These are phyloP conservation scores for Poeciliopsis infans DNA, from an alignment of 2,797 vertebrate species.

Conservation along the genomic window DNA sequence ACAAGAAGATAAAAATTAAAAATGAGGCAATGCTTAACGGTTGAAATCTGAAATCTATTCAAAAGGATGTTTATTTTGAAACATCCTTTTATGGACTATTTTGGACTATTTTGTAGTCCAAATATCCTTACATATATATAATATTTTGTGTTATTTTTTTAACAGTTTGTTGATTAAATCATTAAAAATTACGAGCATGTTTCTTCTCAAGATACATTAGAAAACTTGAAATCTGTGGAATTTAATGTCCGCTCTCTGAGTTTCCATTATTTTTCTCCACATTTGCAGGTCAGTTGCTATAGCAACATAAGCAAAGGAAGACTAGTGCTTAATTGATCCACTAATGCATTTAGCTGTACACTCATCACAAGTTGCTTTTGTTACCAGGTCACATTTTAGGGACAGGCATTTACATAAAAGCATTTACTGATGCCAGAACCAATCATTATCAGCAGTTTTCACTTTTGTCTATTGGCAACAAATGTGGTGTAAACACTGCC, in stretches of 20 bases:
- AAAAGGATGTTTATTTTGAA: not conserved
- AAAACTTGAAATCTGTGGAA: conserved; percentile 47
- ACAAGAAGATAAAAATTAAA: not conserved
- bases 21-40: not conserved
- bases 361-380: conserved; percentile 94
- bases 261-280: conserved; percentile 72
- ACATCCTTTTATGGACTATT: no score
- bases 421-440: conserved; percentile 90
- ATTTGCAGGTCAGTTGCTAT: conserved; percentile 89
- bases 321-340: conserved; percentile 98
- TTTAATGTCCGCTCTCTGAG: conserved; percentile 78
- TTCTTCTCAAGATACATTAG: conserved; percentile 49
- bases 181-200: conserved; percentile 3
- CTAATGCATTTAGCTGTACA: conserved; percentile 95
- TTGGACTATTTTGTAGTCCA: not conserved
- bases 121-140: not conserved
- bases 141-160: not conserved
- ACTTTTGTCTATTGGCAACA: conserved; percentile 88
- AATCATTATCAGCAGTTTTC: conserved; percentile 94
- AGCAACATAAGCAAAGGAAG: conserved; percentile 85
- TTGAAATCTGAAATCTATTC: not conserved
- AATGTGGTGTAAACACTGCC: conserved; percentile 84
- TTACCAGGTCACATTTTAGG: conserved; percentile 97
- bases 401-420: conserved; percentile 95
- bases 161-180: not conserved